Base-by-base conservation (phyloP, 2,113 vertebrate genomes). In the Miniopterus natalensis region DNA sequence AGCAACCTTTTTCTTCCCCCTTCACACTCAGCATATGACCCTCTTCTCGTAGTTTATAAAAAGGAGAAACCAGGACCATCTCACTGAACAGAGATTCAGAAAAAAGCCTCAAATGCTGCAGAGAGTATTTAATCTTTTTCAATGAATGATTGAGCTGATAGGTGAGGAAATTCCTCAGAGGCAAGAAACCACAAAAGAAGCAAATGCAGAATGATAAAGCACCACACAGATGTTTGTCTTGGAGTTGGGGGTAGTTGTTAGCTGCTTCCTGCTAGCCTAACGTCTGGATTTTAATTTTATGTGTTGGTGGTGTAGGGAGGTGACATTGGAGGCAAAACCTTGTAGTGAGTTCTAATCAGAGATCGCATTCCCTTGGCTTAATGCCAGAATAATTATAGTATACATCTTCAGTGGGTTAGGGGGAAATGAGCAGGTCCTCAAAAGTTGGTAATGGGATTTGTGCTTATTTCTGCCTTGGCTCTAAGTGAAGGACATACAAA, bases 81-180 rank as follows among this genome's bases (percentile, higher is more conserved):
- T 85, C 47, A 31, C 53, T 78, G 21, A 77, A 90, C 85, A 61
- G 4, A 78, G 36, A 84, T 66, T 91, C 49, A 75, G 63, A 90
- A 23, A 95, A 73, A 84, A 90, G 11, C 51, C 31, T 86, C 90
- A 94, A 86, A 55, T 92, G 66, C 66, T 78, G 8, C 36, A 71
- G 21, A 89, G 85, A 94, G 5, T 53, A 73, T 36, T 83, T 83
- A 61, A 84, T 74, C 2, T 45, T 78, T 79, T 92, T 94, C 51
- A 92, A 0, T 87, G 68, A 70, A 73, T 89, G 53, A 80, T 23
- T 86, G 84, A 86, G 21, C 45, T 95, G 70, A 18, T 86, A 88
- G 88, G 90, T 63, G 77, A 94, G 27, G 66, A 97, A 88, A 88
- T 71, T 86, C 40, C 31, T 92, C 21, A 70, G 90, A 83, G 36